Evolutionary conservation across 2,113 vertebrate species (phyloP), one percentile per base, ranked within the genome.

Genomic region (Eubucco bourcierii): DNA sequence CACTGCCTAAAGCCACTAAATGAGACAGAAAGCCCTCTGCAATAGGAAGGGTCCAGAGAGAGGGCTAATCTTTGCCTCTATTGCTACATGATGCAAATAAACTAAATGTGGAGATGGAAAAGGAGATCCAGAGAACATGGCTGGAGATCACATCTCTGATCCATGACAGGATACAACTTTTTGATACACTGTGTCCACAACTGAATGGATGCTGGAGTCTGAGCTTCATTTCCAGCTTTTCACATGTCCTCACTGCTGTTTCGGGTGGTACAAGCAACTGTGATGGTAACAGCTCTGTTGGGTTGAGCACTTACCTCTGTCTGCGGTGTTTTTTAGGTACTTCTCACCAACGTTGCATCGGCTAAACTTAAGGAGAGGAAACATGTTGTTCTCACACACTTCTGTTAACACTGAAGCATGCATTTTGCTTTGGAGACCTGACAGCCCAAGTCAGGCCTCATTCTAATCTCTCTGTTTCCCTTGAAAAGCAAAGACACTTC

Each of bases 1-100:
- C 77, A 76, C 55, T 79, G 92, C 83, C 73, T 91, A 15, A 90
- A 95, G 92, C 76, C 88, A 90, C 88, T 65, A 66, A 90, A 90
- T 84, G 80, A 92, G 71, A 91, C 66, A 91, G 71, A 95, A 84
- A 39, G 74, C 59, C n/a, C 63, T 53, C 39, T 55, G n/a, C 75
- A 65, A 47, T 3, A 50, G 52, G 81, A 89, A 79, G 33, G 77
- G 50, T 53, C 39, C 52, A 34, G 80, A 70, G 33, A 2, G 64
- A 84, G 31, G 33, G 10, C 25, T 81, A 27, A 16, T 34, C 74
- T 61, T 58, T 17, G 19, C 28, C 53, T 84, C 21, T 50, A 1
- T 33, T 24, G 19, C 47, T 58, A 55, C 52, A 73, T 76, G 91
- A 82, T 41, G 71, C 29, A 80, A 89, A 90, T 55, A 53, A 89